Evolutionary conservation across 2,888 invertebrate genomes (phyloP).

Genomic region (Diarsia brunnea): DNA sequence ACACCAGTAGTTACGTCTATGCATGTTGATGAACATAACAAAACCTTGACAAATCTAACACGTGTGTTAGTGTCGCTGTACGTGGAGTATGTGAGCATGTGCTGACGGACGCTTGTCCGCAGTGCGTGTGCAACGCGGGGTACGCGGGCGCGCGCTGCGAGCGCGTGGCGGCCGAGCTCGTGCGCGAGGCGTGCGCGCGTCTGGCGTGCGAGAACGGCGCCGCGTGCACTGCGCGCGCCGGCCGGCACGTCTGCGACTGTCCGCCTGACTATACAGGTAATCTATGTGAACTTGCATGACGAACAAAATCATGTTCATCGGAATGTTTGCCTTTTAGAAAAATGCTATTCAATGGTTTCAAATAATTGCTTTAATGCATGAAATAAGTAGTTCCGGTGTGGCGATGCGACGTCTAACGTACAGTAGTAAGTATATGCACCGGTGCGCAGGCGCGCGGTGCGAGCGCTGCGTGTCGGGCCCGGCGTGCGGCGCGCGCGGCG

Average conservation of each 20-base stretch:
- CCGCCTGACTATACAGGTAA: slow-evolving; percentile 40
- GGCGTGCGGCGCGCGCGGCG: slow-evolving; percentile 60
- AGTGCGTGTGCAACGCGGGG: slow-evolving; percentile 92
- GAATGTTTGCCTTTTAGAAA: not conserved
- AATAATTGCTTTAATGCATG: not conserved
- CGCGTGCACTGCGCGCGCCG: slow-evolving; percentile 41
- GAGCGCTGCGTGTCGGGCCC: slow-evolving; percentile 71
- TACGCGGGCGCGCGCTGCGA: slow-evolving; percentile 94
- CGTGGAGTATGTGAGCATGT: too few relatives aligned
- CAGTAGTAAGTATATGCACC: not conserved
- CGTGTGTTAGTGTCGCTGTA: too few relatives aligned
- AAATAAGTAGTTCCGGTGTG: not conserved
- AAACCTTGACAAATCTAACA: not conserved
- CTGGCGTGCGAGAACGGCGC: slow-evolving; percentile 92
- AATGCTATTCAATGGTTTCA: not conserved
- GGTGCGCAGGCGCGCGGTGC: slow-evolving; percentile 71
- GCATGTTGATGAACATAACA: too few relatives aligned
- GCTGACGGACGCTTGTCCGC: slow-evolving; percentile 64
- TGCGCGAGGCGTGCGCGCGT: slow-evolving; percentile 80
- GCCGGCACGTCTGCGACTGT: slow-evolving; percentile 26
- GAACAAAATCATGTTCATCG: not conserved
- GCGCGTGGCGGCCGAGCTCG: slow-evolving; percentile 34
- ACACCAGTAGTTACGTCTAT: not conserved
- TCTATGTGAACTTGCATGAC: not conserved
- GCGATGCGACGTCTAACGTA: not conserved